Base-by-base conservation (phyloP, 37 sponge, comb jelly and placozoan genomes). In the Axinella damicornis region DNA sequence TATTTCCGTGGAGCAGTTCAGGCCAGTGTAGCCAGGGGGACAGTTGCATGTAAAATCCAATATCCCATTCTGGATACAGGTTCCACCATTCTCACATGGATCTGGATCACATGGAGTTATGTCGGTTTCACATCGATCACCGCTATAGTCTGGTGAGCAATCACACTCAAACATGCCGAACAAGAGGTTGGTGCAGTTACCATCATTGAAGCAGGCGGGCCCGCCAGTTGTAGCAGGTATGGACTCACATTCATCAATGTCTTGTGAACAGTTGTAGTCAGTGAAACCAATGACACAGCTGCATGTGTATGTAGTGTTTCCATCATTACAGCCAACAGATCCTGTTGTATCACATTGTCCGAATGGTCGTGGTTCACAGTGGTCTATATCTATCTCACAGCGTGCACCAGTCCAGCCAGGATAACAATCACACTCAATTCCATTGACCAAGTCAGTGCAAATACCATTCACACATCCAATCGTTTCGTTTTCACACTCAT, bases 261-360 rank as follows among this genome's bases (percentile, higher is more conserved):
- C 33, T 67, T 67, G 33, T 18, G 19, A 33, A 67, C 68, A 67
- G 22, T 28, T 38, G 4, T 0, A 28, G 25, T 83, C 89, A 2
- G 87, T 87, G 30, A 32, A 87, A 12, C 87, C 87, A 53, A 69
- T 72, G 35, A 81, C 39, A 65, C 91, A 91, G 40, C 25, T 37
- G 69, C 91, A 91, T 2, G 76, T 53, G 76, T 71, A 91, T n/a
- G n/a, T n/a, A n/a, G n/a, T n/a, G n/a, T n/a, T n/a, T 2, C 70
- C 77, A 75, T 88, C 77, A 20, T 5, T 41, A 65, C 75, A 78
- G 18, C 33, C 63, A 18, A 12, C 80, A n/a, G n/a, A n/a, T n/a
- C n/a, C n/a, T n/a, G n/a, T n/a, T n/a, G n/a, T n/a, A n/a, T n/a
- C n/a, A n/a, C n/a, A n/a, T n/a, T n/a, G n/a, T n/a, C n/a, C n/a